Percentiles rank a stretch among this genome's conserved stretches.
phyloP scores from a whole-genome alignment of 2,113 vertebrate genomes.

The Engystomops pustulosus region DNA sequence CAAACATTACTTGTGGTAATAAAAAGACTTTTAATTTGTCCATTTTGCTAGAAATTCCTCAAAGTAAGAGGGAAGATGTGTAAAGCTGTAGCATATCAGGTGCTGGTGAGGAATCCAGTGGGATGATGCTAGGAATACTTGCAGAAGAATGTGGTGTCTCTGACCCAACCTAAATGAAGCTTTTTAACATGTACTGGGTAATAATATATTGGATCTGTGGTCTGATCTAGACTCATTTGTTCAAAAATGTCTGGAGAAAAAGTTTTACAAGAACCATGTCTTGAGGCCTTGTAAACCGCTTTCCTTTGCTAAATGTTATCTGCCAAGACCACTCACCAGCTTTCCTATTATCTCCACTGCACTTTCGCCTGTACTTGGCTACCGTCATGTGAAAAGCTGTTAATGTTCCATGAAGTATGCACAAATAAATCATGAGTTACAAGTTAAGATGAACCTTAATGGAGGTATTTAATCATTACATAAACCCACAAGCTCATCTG shows the following conservation, averaged over 20 bases:
- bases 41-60: background rate
- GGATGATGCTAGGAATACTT: background rate
- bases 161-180: background rate
- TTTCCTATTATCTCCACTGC: background rate
- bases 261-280: background rate
- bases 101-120: background rate
- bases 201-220: background rate
- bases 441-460: background rate
- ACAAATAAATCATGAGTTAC: background rate
- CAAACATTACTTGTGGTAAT: too few relatives aligned
- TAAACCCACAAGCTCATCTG: background rate
- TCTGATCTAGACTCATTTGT: background rate
- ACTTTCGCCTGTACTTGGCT: background rate
- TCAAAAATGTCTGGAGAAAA: background rate
- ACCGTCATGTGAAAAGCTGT: background rate
- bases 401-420: background rate
- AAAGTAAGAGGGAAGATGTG: background rate
- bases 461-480: constrained; percentile 16
- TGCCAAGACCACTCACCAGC: background rate
- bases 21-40: too few relatives aligned
- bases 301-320: background rate
- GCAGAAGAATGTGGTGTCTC: background rate
- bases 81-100: background rate
- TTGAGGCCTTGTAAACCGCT: background rate
- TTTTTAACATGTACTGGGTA: background rate